Conservation (phyloP, 2,797 vertebrate genomes). For the Anas capensis region DNA sequence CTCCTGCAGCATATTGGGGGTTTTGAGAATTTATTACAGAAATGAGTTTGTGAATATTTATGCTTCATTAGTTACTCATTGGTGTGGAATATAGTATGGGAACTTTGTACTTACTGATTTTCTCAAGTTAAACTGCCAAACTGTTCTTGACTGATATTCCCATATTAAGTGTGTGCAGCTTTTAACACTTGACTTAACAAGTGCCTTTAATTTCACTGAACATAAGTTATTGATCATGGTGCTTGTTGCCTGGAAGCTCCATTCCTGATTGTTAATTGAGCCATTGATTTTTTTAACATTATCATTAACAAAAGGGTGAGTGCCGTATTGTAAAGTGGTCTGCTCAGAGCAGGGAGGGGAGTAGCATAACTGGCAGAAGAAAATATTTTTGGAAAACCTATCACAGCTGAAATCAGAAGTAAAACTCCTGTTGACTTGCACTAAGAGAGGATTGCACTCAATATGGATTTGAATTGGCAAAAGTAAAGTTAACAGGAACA, state of each 20-base stretch:
- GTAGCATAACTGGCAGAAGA: background rate
- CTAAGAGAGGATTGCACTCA: background rate
- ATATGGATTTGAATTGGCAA: background rate
- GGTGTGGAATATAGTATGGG: conserved; percentile 67
- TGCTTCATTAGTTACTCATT: conserved; percentile 71
- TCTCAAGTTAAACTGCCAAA: conserved; percentile 69
- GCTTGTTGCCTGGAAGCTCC: conserved; percentile 78
- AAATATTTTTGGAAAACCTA: background rate
- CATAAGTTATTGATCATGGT: conserved; percentile 81
- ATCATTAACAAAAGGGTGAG: conserved; percentile 71
- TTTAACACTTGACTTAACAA: conserved; percentile 83
- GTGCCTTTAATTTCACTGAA: conserved; percentile 82
- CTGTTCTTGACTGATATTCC: conserved; percentile 67
- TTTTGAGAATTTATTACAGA: conserved; percentile 65
- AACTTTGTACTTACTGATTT: conserved; percentile 71
- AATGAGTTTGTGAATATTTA: conserved; percentile 60
- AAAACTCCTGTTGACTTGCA: background rate
- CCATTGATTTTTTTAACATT: conserved; percentile 78
- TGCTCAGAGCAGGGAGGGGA: background rate
- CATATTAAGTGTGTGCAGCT: conserved; percentile 67
- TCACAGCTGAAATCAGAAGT: background rate
- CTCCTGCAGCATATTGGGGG: conserved; percentile 2
- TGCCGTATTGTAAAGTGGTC: conserved; percentile 32
- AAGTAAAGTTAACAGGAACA: background rate
- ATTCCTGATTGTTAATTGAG: conserved; percentile 82